Evolutionary conservation across 2,797 vertebrate species (phyloP), one percentile per base, ranked within the genome.

Genomic region (Potorous gilbertii): DNA sequence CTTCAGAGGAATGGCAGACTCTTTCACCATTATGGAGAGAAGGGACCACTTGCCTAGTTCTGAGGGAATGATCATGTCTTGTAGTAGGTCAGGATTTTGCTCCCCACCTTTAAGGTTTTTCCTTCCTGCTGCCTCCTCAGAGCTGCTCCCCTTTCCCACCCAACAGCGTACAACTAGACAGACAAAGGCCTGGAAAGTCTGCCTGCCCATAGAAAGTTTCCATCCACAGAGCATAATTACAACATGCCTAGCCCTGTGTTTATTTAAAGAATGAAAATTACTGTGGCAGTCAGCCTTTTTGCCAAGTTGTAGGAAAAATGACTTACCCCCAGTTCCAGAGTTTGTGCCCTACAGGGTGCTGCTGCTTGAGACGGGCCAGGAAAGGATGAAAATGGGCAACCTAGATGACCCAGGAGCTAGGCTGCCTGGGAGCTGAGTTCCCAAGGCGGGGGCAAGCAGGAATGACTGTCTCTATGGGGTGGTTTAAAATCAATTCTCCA

Each of bases 251-350:
- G 46, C 0, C 0, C 55, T n/a, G 57, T 74, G 90, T 90, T 97
- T 97, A 52, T 95, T 97, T 95, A 93, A 57, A 94, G 94, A 92
- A 90, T 91, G 95, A 3, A 55, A 92, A 95, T 50, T 40, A 55
- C 56, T 12, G 55, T 50, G 92, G 90, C 66, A 56, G 14, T 95
- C 24, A 0, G 94, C 0, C 87, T 91, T 97, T 55, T 57, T 91
- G 95, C 93, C 93, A 66, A 3, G 94, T 96, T 95, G 74, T 50
- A 29, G 66, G 62, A 91, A 3, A 55, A 95, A 62, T 50, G 55
- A 81, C 93, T 96, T 81, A 92, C 97, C 90, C 89, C 12, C 29
- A 59, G 10, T 31, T n/a, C 93, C 2, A 62, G n/a, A 81, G 93
- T 55, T 62, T 50, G 3, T 0, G 92, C 0, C 0, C 31, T 89